Conservation (phyloP, 2,888 invertebrate genomes). For the Drosophila mimica region DNA sequence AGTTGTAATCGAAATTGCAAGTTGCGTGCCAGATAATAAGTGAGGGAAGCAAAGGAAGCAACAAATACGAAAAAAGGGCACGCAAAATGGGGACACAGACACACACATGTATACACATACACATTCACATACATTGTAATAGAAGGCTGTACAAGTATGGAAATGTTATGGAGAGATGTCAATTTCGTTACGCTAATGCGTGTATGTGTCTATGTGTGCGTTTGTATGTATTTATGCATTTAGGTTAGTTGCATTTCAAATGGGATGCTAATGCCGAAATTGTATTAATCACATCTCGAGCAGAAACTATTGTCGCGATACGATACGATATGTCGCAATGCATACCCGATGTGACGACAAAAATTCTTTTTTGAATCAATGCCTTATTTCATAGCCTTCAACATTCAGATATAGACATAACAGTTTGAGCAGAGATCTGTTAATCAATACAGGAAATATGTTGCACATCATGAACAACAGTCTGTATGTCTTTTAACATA, state of each 20-base stretch:
- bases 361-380: background rate
- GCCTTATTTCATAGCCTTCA: background rate
- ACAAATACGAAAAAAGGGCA: conserved; percentile 40
- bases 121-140: background rate
- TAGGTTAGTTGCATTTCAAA: conserved; percentile 42
- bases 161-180: conserved; percentile 38
- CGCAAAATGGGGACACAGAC: conserved; percentile 41
- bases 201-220: background rate
- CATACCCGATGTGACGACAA: background rate
- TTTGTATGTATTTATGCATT: conserved; percentile 38
- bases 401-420: background rate
- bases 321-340: conserved; percentile 1
- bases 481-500: background rate
- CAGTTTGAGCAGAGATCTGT: background rate
- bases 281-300: conserved; percentile 40
- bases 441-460: background rate
- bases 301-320: conserved; percentile 11
- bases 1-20: conserved; percentile 59
- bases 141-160: conserved; percentile 2
- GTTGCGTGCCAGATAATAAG: conserved; percentile 42
- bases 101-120: background rate
- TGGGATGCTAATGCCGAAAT: conserved; percentile 33
- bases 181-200: conserved; percentile 28
- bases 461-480: background rate
- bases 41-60: conserved; percentile 28